Percentiles rank a stretch among this genome's conserved stretches.
These are phyloP conservation scores for Typhlichthys eigenmanni DNA, from an alignment of 2,797 vertebrate species.

Conservation along the genomic window DNA sequence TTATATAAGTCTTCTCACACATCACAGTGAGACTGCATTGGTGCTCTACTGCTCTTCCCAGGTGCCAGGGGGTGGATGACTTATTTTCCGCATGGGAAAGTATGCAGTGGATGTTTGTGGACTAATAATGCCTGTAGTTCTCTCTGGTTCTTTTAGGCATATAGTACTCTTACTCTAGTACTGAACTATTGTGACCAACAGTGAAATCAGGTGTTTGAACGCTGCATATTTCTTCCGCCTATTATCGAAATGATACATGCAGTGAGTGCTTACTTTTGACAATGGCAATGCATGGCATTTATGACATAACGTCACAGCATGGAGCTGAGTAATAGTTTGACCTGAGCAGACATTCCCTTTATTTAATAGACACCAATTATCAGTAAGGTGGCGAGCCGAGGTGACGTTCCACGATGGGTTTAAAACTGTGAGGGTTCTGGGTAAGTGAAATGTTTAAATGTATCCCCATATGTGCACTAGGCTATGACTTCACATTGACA, in stretches of 20 bases:
- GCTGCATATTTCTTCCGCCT: no score
- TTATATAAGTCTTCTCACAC: conserved; percentile 69
- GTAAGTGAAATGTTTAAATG: conserved; percentile 12
- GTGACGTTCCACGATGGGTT: conserved; percentile 23
- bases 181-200: neutral
- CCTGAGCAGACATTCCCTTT: conserved; percentile 36
- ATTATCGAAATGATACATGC: no score
- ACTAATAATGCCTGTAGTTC: conserved; percentile 30
- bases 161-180: neutral
- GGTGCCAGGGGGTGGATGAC: conserved; percentile 66
- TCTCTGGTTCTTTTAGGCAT: neutral
- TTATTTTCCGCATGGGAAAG: conserved; percentile 50
- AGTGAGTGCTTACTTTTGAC: no score
- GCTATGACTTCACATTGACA: neutral
- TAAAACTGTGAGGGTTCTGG: conserved; percentile 13
- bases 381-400: conserved; percentile 40
- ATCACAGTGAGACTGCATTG: conserved; percentile 66
- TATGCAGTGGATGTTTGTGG: conserved; percentile 25
- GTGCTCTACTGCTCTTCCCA: conserved; percentile 58
- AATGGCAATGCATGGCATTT: neutral
- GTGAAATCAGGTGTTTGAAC: no score
- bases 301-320: neutral
- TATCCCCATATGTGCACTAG: neutral
- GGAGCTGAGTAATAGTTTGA: conserved; percentile 2
- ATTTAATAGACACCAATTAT: conserved; percentile 60